A percentile compares a stretch with the other conserved stretches of the same genome.
Conservation (phyloP, 2,888 invertebrate genomes). For the Yponomeuta sedellus region DNA sequence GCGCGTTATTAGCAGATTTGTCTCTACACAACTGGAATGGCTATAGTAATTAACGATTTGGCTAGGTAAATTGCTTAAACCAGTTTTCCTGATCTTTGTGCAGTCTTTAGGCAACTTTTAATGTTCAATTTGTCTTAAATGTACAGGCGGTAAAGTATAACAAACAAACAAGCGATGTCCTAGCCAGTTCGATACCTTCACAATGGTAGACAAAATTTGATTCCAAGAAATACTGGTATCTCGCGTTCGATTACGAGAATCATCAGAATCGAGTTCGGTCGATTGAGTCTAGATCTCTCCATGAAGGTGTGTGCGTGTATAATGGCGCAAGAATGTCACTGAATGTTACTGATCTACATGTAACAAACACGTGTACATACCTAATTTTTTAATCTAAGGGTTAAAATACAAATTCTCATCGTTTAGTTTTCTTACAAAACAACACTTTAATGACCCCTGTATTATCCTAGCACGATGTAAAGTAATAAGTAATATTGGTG, state of each 20-base stretch:
- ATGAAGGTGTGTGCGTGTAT: neutral
- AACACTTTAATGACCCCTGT: too few relatives aligned
- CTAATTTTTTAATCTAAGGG: too few relatives aligned
- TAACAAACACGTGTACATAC: neutral
- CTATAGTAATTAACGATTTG: conserved; percentile 8
- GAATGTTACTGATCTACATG: neutral
- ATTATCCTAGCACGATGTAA: too few relatives aligned
- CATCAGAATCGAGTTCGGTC: neutral
- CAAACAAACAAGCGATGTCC: too few relatives aligned
- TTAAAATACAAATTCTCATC: too few relatives aligned
- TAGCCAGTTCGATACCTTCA: too few relatives aligned
- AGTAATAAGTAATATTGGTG: too few relatives aligned
- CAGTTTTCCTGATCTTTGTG: conserved; percentile 11
- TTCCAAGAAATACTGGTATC: neutral
- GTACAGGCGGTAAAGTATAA: too few relatives aligned
- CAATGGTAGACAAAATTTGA: neutral
- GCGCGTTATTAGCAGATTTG: neutral
- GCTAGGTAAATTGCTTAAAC: conserved; percentile 10
- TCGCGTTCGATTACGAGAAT: neutral
- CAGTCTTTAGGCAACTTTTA: neutral
- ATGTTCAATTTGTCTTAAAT: neutral
- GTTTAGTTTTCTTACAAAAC: neutral
- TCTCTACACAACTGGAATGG: conserved; percentile 1
- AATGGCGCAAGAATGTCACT: neutral
- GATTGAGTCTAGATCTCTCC: neutral